These are phyloP conservation scores for Actinia tenebrosa DNA, from an alignment of 64 coral and sea anemone genomes.

Conservation along the genomic window DNA sequence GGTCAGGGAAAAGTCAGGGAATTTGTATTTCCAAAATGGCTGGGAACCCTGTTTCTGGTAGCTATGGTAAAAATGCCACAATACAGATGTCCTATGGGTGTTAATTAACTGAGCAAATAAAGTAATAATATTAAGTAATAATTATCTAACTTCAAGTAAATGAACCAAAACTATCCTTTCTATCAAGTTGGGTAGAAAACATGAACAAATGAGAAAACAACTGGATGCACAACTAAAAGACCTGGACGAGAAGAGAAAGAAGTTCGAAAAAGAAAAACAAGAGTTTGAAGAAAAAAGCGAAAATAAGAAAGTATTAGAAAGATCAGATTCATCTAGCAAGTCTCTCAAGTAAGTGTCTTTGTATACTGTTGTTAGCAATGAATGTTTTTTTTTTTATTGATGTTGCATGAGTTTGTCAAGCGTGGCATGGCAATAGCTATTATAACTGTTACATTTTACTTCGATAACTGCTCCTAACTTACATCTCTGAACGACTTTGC, in stretches of 20 bases:
- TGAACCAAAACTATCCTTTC: neutral
- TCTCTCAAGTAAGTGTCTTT: constrained; percentile 83
- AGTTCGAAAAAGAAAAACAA: constrained; percentile 79
- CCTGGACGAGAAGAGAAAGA: constrained; percentile 93
- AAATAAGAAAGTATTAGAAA: constrained; percentile 63
- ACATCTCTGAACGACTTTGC: too few relatives aligned
- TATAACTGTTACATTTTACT: too few relatives aligned
- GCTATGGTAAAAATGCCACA: too few relatives aligned
- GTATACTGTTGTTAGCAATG: neutral
- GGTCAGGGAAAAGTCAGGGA: too few relatives aligned
- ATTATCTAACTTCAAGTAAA: too few relatives aligned
- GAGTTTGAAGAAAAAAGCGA: constrained; percentile 70
- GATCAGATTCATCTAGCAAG: constrained; percentile 78
- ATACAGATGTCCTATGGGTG: too few relatives aligned
- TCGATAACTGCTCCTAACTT: too few relatives aligned
- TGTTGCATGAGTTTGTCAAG: neutral
- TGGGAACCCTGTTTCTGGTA: too few relatives aligned
- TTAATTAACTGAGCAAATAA: too few relatives aligned
- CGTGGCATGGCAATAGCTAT: too few relatives aligned
- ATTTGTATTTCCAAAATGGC: too few relatives aligned
- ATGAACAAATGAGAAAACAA: constrained; percentile 93
- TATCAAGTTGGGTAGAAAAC: constrained; percentile 80
- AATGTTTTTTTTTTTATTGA: neutral
- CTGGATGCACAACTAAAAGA: constrained; percentile 89
- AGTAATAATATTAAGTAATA: too few relatives aligned